A percentile compares a stretch with the other conserved stretches of the same genome.
Conservation (phyloP, 2,888 invertebrate genomes). For the Steinernema carpocapsae region DNA sequence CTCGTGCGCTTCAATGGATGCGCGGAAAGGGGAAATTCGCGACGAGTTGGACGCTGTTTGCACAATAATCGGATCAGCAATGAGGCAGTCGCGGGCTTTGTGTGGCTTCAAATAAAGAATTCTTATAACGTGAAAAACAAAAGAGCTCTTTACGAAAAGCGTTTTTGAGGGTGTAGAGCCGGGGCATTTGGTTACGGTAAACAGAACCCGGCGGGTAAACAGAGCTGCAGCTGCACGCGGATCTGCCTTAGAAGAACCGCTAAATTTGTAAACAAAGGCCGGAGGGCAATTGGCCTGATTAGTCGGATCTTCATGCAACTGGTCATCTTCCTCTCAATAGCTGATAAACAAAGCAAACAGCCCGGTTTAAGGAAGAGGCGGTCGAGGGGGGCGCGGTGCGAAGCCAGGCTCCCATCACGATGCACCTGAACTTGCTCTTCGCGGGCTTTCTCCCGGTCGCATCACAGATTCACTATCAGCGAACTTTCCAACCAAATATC, state of each 20-base stretch:
- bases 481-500: background rate
- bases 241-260: background rate
- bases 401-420: slow-evolving; percentile 17
- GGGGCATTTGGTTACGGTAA: background rate
- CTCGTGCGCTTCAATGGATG: background rate
- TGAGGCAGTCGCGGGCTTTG: background rate
- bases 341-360: background rate
- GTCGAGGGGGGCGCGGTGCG: background rate
- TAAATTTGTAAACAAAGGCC: background rate
- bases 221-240: background rate
- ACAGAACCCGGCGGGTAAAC: background rate
- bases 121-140: background rate
- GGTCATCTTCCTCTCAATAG: background rate
- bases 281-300: background rate
- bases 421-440: background rate
- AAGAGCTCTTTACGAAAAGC: background rate
- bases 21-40: slow-evolving; percentile 7
- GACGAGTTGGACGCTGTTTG: slow-evolving; percentile 17
- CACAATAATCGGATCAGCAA: slow-evolving; percentile 32
- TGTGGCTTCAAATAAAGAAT: background rate
- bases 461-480: background rate
- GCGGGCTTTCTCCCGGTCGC: background rate
- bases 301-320: too few relatives aligned
- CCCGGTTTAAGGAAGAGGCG: background rate
- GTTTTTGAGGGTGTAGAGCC: background rate